phyloP scores from a whole-genome alignment of 1,140 invertebrate genomes.

The Listronotus oregonensis region DNA sequence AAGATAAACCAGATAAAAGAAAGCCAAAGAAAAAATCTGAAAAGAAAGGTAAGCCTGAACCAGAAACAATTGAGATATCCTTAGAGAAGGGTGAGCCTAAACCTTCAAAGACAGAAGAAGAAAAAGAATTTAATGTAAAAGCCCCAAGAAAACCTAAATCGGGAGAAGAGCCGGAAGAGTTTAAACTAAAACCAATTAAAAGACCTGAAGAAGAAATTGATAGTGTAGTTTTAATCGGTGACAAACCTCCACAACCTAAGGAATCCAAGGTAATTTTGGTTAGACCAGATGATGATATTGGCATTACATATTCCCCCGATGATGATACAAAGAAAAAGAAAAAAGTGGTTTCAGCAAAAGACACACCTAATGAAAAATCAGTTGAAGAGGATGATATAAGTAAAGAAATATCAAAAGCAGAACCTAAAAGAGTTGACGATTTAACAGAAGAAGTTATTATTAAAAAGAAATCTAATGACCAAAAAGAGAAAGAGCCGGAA shows the following conservation, averaged over 20 bases:
- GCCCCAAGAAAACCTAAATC: constrained; percentile 48
- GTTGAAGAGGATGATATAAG: constrained; percentile 16
- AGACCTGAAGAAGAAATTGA: constrained; percentile 43
- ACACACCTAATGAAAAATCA: constrained; percentile 38
- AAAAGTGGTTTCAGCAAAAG: constrained; percentile 43
- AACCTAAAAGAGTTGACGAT: constrained; percentile 18
- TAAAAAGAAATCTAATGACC: constrained; percentile 31
- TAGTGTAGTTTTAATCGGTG: constrained; percentile 36
- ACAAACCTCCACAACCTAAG: constrained; percentile 33
- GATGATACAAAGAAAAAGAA: constrained; percentile 43
- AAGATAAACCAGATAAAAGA: constrained; percentile 45
- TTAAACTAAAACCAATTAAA: constrained; percentile 34
- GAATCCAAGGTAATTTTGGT: constrained; percentile 34
- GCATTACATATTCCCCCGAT: constrained; percentile 26
- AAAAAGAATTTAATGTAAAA: constrained; percentile 42
- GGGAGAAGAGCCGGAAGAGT: constrained; percentile 38
- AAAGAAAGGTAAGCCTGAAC: constrained; percentile 55
- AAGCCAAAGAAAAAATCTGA: constrained; percentile 49
- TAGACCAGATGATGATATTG: constrained; percentile 43
- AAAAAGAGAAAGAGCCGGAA: constrained; percentile 34
- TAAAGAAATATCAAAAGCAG: constrained; percentile 40
- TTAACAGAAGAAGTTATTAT: constrained; percentile 33
- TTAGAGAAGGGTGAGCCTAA: constrained; percentile 56
- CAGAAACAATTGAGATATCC: constrained; percentile 59
- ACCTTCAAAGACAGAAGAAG: constrained; percentile 57